These are phyloP conservation scores for Atta cephalotes DNA, from an alignment of 1,140 invertebrate species.

Conservation along the genomic window DNA sequence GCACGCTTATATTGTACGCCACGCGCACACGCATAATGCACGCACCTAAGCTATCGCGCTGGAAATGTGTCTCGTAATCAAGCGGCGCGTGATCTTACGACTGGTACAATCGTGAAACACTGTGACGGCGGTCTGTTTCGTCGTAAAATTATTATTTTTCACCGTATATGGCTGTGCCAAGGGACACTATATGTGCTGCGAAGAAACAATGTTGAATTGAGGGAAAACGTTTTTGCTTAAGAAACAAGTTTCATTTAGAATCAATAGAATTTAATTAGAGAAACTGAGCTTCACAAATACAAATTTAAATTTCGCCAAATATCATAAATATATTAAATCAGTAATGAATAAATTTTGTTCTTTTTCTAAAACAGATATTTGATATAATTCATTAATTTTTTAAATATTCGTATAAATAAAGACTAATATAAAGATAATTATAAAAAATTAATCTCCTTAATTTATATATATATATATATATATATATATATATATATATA, in stretches of 20 bases:
- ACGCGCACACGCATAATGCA: constrained; percentile 54
- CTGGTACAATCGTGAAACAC: constrained; percentile 28
- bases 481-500: too few relatives aligned
- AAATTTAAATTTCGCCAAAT: background rate
- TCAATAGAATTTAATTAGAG: background rate
- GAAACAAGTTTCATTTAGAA: background rate
- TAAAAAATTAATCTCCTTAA: background rate
- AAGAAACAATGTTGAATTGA: background rate
- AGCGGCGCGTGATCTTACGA: constrained; percentile 48
- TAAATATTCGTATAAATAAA: background rate
- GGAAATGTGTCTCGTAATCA: constrained; percentile 54
- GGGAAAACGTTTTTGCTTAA: constrained; percentile 27
- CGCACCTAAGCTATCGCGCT: constrained; percentile 37
- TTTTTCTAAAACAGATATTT: background rate
- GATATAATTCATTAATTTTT: background rate
- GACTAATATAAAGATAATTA: background rate
- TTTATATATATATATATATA: too few relatives aligned
- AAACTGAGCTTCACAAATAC: background rate
- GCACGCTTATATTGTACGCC: constrained; percentile 50
- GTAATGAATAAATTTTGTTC: background rate
- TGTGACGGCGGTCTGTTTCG: constrained; percentile 4
- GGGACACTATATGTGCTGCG: background rate
- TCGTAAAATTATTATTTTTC: constrained; percentile 37
- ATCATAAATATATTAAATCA: background rate
- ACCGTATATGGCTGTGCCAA: constrained; percentile 10